Evolutionary conservation across 2,888 invertebrate genomes (phyloP).

Genomic region (Dorcus parallelipipedus): DNA sequence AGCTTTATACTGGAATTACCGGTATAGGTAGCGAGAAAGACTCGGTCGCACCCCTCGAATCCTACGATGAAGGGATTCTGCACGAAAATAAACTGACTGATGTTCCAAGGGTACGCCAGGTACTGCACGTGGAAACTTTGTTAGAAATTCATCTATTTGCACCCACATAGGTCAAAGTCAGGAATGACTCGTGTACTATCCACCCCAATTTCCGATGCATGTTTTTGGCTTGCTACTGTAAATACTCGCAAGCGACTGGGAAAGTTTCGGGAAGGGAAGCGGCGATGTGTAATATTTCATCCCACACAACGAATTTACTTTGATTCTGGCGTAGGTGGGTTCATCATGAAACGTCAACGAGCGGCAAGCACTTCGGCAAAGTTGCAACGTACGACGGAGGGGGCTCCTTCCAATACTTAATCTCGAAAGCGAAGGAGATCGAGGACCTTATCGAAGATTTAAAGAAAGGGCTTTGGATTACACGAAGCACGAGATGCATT

Average conservation of each 20-base stretch:
- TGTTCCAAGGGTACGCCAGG: conserved; percentile 57
- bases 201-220: conserved; percentile 60
- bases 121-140: conserved; percentile 21
- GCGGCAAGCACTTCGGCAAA: conserved; percentile 47
- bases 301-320: too few species aligned
- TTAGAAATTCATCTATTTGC: neutral
- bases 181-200: conserved; percentile 60
- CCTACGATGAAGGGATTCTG: conserved; percentile 47
- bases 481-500: conserved; percentile 63
- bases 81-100: conserved; percentile 61
- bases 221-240: conserved; percentile 61
- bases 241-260: conserved; percentile 48
- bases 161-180: conserved; percentile 49
- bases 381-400: conserved; percentile 55
- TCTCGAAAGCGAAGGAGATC: conserved; percentile 42
- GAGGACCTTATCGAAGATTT: conserved; percentile 49
- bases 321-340: too few species aligned
- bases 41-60: conserved; percentile 31
- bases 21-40: conserved; percentile 45
- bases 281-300: conserved; percentile 44
- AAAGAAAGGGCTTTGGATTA: conserved; percentile 62
- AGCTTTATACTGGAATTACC: conserved; percentile 58
- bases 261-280: conserved; percentile 47
- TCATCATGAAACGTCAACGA: too few species aligned
- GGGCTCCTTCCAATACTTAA: conserved; percentile 57